Evolutionary conservation across 1,140 invertebrate species (phyloP).

Genomic region (Himalopsyche phryganea): DNA sequence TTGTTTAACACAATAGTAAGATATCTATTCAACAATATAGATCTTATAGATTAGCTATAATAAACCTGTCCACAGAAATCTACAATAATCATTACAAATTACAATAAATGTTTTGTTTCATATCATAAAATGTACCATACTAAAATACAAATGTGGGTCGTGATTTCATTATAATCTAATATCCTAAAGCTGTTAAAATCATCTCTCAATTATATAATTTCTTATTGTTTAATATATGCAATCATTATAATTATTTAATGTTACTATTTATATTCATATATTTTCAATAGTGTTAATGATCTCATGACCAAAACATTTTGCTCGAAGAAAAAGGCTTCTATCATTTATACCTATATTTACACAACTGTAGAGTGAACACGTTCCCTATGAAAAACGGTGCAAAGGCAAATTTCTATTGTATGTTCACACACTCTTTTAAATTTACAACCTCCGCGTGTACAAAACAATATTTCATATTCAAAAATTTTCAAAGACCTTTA

Average conservation of each 20-base stretch:
- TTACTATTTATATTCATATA: constrained; percentile 24
- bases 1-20: constrained; percentile 35
- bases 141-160: constrained; percentile 34
- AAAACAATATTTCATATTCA: too few species aligned
- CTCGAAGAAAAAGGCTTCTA: constrained; percentile 1
- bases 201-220: constrained; percentile 23
- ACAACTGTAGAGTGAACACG: constrained; percentile 1
- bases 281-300: not conserved
- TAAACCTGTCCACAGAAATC: constrained; percentile 36
- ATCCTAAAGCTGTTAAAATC: constrained; percentile 32
- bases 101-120: constrained; percentile 28
- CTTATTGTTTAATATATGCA: constrained; percentile 25
- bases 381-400: not conserved
- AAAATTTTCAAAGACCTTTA: not conserved
- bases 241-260: constrained; percentile 3
- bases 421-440: not conserved
- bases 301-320: constrained; percentile 1
- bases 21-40: constrained; percentile 37
- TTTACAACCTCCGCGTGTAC: too few species aligned
- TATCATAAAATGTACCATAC: constrained; percentile 26
- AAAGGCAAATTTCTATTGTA: not conserved
- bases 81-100: constrained; percentile 34
- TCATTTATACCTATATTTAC: not conserved
- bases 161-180: constrained; percentile 21
- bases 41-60: constrained; percentile 35